Conservation (phyloP, 2,113 vertebrate genomes). For the Cromileptes altivelis region DNA sequence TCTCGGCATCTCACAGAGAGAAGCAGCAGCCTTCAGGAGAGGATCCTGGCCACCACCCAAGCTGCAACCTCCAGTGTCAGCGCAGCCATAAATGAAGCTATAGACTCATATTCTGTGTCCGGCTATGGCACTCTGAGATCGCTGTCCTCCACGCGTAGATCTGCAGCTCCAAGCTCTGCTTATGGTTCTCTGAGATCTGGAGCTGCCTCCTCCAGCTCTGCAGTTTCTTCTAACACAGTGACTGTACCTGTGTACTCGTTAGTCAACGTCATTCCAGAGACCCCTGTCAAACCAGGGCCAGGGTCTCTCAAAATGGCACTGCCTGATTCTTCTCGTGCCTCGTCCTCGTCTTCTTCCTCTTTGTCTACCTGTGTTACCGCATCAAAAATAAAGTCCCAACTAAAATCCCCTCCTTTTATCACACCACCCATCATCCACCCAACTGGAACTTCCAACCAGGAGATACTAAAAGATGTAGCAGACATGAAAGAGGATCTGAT, state of each 20-base stretch:
- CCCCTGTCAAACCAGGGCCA: slow-evolving; percentile 87
- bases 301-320: slow-evolving; percentile 88
- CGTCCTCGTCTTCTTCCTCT: slow-evolving; percentile 67
- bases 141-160: slow-evolving; percentile 88
- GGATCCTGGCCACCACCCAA: slow-evolving; percentile 88
- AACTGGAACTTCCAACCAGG: slow-evolving; percentile 92
- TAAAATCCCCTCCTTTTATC: slow-evolving; percentile 93
- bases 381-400: slow-evolving; percentile 88
- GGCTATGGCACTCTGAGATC: slow-evolving; percentile 93
- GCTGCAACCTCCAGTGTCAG: slow-evolving; percentile 89
- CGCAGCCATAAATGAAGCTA: slow-evolving; percentile 87
- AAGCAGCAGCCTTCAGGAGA: slow-evolving; percentile 93
- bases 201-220: slow-evolving; percentile 85
- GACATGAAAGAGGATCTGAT: slow-evolving; percentile 99
- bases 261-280: slow-evolving; percentile 92
- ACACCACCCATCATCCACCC: slow-evolving; percentile 87
- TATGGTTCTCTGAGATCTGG: slow-evolving; percentile 91
- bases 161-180: slow-evolving; percentile 89
- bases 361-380: slow-evolving; percentile 85
- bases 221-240: slow-evolving; percentile 90
- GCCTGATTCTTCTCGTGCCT: slow-evolving; percentile 84
- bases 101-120: slow-evolving; percentile 86
- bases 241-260: slow-evolving; percentile 97
- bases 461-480: slow-evolving; percentile 97
- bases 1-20: slow-evolving; percentile 87